Evolutionary conservation across 37 sponge, comb jelly and placozoan genomes (phyloP), one percentile per base, ranked within the genome.

Genomic region (Ianthella basta): DNA sequence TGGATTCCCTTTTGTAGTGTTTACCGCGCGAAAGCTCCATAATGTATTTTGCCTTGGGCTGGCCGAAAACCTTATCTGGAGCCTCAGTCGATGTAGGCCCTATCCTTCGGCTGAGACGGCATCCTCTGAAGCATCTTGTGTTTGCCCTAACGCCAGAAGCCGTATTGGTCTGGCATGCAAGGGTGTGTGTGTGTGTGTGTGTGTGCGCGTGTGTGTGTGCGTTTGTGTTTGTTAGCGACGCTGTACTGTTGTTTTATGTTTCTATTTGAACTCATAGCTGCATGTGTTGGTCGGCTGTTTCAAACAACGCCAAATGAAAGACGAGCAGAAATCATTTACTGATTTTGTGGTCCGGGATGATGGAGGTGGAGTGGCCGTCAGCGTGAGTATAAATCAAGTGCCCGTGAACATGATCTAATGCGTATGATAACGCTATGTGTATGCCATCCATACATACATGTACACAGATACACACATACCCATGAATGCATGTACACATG

Each of bases 61-160:
- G 78, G 78, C 54, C 78, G 21, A 75, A 75, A 14, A 75, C 54
- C 18, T 23, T 75, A 24, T 24, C 5, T 36, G 39, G 38, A 40
- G 78, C 25, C 44, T 39, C 40, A 53, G 24, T 50, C 15, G 78
- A 75, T 36, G 78, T 2, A 3, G 78, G 53, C 20, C 25, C 15
- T 37, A 25, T 75, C 37, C 37, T 53, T 25, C 53, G 13, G 13
- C 37, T 75, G 32, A 75, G 25, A 41, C n/a, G 78, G 6, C 78
- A 75, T 75, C 78, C 78, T 75, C 78, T 75, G 53, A 75, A 75
- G 53, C 54, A 75, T 15, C 78, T 75, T 2, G 37, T 75, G 15
- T 53, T 75, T 24, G 37, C 78, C n/a, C 54, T 75, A 1, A 75
- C 53, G n/a, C 24, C 25, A 23, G 39, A 75, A 40, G 32, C 78